These are phyloP conservation scores for Acrossocheilus wenchowensis DNA, from an alignment of 2,797 vertebrate genomes.

Conservation along the genomic window DNA sequence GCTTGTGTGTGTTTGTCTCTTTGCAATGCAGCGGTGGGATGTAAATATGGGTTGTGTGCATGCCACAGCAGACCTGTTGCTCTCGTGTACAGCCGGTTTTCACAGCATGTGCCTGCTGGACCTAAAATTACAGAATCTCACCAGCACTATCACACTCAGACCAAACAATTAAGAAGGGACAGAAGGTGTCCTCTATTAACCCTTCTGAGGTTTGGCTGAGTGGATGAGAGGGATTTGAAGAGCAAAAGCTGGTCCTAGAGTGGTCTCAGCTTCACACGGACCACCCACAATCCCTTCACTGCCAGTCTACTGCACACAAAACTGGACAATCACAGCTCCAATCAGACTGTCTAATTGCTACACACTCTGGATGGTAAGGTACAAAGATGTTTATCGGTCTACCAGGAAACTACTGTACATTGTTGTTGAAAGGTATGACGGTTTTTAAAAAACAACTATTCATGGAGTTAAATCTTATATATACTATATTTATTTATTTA, in stretches of 20 bases:
- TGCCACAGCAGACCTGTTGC: constrained; percentile 12
- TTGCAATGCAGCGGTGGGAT: background rate
- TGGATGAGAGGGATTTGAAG: constrained; percentile 10
- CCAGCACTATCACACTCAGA: constrained; percentile 14
- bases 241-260: background rate
- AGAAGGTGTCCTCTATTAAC: constrained; percentile 14
- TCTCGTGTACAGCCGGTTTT: constrained; percentile 27
- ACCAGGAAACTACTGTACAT: background rate
- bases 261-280: background rate
- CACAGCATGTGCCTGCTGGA: background rate
- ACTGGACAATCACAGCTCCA: background rate
- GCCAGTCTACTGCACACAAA: background rate
- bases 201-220: background rate
- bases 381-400: background rate
- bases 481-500: no score
- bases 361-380: background rate
- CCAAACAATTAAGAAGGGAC: background rate
- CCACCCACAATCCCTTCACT: background rate
- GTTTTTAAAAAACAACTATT: background rate
- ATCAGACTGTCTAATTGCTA: background rate
- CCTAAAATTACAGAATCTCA: constrained; percentile 18
- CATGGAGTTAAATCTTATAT: background rate
- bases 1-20: constrained; percentile 31
- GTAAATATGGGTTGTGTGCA: constrained; percentile 8
- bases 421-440: background rate